Evolutionary conservation across 92 coral and sea anemone species (phyloP), one percentile per base, ranked within the genome.

Genomic region (Montipora capitata): DNA sequence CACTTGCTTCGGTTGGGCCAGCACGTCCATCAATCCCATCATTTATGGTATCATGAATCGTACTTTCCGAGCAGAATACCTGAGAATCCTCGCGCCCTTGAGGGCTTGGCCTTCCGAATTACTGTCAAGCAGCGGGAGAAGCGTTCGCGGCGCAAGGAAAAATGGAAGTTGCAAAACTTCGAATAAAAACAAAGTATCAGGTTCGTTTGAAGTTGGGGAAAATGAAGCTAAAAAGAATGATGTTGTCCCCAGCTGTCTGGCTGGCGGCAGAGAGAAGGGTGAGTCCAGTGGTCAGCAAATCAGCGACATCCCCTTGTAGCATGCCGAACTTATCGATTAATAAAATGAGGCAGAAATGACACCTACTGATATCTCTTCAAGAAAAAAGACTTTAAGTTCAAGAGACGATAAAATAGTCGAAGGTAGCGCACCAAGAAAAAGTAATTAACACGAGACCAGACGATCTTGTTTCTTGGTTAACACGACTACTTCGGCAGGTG

Each of bases 21-120:
- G 96, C 72, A 94, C 96, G 10, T 89, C 96, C 14, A 82, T 89
- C 17, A 93, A 93, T 65, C 92, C 96, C 40, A 44, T 94, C 74
- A 91, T 94, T 1, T 94, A 94, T 76, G 96, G 96, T 12, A 87
- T 94, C 67, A 87, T 87, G 90, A 94, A 94, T 93, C 88, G 88
- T 39, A 69, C 94, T 38, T 86, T 93, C 85, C 89, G 96, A 2
- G 73, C 67, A 8, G 96, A 91, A 66, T 94, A 94, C 84, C 40
- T 72, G 44, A 80, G 90, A 48, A 85, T 91, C 73, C 71, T 94
- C 11, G 61, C 87, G 27, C 79, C 79, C 27, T 58, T 83, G 16
- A 72, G 20, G 85, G 2, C 52, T 2, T 81, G 85, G 85, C 11
- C 12, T 0, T 81, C 77, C 10, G 0, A 7, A 17, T 45, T 64